Base-by-base conservation (phyloP, 1,140 invertebrate genomes). In the Scaptomyza montana region DNA sequence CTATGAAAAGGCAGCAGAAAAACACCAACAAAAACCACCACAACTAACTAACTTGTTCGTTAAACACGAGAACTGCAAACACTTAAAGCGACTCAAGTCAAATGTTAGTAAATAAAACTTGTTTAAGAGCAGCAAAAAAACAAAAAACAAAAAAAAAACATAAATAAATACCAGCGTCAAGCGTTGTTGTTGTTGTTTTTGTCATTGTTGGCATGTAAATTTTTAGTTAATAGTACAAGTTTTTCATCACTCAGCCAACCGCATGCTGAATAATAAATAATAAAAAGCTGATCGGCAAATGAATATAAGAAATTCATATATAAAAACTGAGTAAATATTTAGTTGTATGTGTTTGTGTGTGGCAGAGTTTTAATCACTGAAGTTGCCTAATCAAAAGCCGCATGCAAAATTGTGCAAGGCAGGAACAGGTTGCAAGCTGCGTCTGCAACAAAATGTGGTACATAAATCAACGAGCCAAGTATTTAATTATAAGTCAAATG, bases 101-200 rank as follows among this genome's bases (percentile, higher is more conserved):
- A 85, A 86, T 87, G 84, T 86, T 86, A 87, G 78, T 87, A 86
- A 85, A 85, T 80, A 86, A 87, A 86, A 87, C 82, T 86, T 68
- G 82, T 86, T 86, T 78, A 82, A 72, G 66, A 61, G 39, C 41
- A 59, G 46, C 51, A 65, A 53, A 59, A 41, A n/a, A 2, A 41
- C n/a, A 41, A 30, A 65, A n/a, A n/a, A n/a, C n/a, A n/a, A n/a
- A n/a, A n/a, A n/a, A n/a, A n/a, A 85, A 33, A 65, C 85, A 41
- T 12, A 41, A 43, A n/a, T 6, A 43, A 43, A 43, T 77, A 80
- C 61, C 72, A 71, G 72, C 64, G 53, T 60, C 56, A 16, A 13
- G 39, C 9, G 47, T 63, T 65, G 47, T 63, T 65, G 47, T 57
- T 57, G 16, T 60, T 55, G 45, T 56, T 68, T 62, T 45, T 47